These are phyloP conservation scores for Columba janthina DNA, from an alignment of 2,113 vertebrate genomes.

Conservation along the genomic window DNA sequence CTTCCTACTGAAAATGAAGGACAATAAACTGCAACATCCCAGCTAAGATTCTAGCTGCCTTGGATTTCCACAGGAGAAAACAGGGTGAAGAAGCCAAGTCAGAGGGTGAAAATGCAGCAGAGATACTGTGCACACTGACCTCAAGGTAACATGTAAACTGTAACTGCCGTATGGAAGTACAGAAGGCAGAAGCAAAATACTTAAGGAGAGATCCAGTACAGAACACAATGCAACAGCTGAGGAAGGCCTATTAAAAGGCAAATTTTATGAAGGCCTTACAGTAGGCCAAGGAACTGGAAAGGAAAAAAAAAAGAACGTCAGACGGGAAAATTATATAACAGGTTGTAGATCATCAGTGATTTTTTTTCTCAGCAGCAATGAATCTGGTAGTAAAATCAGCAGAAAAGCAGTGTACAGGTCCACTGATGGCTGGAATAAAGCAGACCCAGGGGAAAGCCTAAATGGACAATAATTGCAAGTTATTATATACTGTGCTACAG, in stretches of 20 bases:
- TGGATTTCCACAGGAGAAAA: not conserved
- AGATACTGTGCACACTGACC: not conserved
- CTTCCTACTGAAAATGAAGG: not conserved
- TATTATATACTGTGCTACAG: constrained; percentile 76
- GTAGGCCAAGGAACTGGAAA: not conserved
- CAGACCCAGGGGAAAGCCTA: constrained; percentile 77
- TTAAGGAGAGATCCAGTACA: not conserved
- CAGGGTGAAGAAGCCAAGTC: not conserved
- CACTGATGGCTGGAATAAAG: constrained; percentile 63
- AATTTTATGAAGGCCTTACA: not conserved
- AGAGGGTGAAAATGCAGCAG: not conserved
- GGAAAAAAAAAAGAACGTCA: not conserved
- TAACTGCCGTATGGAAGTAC: not conserved
- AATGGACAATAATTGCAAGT: constrained; percentile 82
- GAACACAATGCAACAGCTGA: not conserved
- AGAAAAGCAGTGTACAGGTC: constrained; percentile 41
- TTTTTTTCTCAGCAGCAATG: constrained; percentile 46
- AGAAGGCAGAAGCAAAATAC: not conserved
- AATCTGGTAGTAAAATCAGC: constrained; percentile 76
- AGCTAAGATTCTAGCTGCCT: not conserved
- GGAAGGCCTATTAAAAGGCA: not conserved
- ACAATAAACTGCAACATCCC: not conserved
- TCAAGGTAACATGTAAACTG: not conserved
- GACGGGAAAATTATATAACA: constrained; percentile 24
- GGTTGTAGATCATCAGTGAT: constrained; percentile 11